Percentiles rank a stretch among this genome's conserved stretches.
These are phyloP conservation scores for Tridacna crocea DNA, from an alignment of 2,888 invertebrate species.

Conservation along the genomic window DNA sequence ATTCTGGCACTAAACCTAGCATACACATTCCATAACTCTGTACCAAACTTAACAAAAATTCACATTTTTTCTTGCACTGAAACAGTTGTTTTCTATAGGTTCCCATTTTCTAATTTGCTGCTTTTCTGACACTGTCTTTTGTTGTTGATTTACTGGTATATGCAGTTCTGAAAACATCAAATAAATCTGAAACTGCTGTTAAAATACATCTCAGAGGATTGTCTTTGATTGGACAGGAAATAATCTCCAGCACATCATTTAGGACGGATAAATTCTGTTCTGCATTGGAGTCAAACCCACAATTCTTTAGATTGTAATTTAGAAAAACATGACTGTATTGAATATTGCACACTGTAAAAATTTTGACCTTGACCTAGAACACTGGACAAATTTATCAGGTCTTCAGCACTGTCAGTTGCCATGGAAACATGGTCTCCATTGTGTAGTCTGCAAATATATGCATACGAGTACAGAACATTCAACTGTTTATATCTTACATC, in stretches of 20 bases:
- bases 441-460: conserved; percentile 89
- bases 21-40: conserved; percentile 75
- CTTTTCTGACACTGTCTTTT: conserved; percentile 35
- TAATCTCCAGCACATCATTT: conserved; percentile 65
- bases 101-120: not conserved
- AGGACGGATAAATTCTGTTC: conserved; percentile 66
- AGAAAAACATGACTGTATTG: conserved; percentile 66
- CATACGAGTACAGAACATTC: conserved; percentile 91
- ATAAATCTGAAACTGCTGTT: conserved; percentile 69
- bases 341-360: conserved; percentile 63
- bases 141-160: conserved; percentile 51
- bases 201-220: conserved; percentile 60
- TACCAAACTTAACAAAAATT: conserved; percentile 76
- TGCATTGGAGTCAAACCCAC: conserved; percentile 38
- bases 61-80: conserved; percentile 70
- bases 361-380: conserved; percentile 58
- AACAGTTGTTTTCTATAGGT: conserved; percentile 62
- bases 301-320: conserved; percentile 33
- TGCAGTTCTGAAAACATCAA: conserved; percentile 57
- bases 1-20: conserved; percentile 63
- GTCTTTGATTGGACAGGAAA: conserved; percentile 55
- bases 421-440: conserved; percentile 90
- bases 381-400: conserved; percentile 58
- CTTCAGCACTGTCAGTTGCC: conserved; percentile 86
- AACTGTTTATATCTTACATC: conserved; percentile 90